phyloP scores from a whole-genome alignment of 2,888 invertebrate species.

The Frankliniella fusca region DNA sequence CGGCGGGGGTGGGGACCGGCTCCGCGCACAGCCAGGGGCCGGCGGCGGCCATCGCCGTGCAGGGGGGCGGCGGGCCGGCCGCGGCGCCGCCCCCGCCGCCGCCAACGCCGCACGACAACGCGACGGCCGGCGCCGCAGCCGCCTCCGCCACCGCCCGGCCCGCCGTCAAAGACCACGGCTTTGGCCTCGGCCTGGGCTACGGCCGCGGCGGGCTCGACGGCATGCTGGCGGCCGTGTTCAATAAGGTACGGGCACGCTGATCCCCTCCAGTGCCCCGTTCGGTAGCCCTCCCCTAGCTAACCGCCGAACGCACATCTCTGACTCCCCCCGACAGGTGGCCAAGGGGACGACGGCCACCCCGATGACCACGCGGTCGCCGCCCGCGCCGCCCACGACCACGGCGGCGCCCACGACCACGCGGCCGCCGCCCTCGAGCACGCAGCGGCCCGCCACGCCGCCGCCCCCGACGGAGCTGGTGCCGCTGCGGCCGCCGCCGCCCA shows the following conservation, averaged over 20 bases:
- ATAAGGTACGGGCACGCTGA: background rate
- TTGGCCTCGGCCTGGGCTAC: background rate
- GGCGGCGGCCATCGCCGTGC: background rate
- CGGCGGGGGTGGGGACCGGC: constrained; percentile 3
- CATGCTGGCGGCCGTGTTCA: constrained; percentile 14
- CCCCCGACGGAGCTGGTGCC: background rate
- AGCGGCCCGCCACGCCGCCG: background rate
- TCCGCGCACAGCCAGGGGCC: background rate
- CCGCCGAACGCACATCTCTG: background rate
- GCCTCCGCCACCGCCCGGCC: background rate
- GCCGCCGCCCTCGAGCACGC: background rate
- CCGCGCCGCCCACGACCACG: background rate
- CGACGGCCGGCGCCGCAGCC: background rate
- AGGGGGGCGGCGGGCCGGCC: background rate
- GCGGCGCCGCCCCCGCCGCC: background rate
- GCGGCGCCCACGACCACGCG: background rate
- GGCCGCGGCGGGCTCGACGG: background rate
- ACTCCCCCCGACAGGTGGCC: background rate
- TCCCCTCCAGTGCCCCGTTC: background rate
- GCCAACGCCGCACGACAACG: background rate
- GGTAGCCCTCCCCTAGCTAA: background rate
- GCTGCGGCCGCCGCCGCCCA: constrained; percentile 8
- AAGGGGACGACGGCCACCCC: constrained; percentile 8
- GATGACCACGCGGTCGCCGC: background rate
- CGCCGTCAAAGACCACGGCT: constrained; percentile 6